Evolutionary conservation across 2,113 vertebrate genomes (phyloP).

Genomic region (Cynoglossus semilaevis): DNA sequence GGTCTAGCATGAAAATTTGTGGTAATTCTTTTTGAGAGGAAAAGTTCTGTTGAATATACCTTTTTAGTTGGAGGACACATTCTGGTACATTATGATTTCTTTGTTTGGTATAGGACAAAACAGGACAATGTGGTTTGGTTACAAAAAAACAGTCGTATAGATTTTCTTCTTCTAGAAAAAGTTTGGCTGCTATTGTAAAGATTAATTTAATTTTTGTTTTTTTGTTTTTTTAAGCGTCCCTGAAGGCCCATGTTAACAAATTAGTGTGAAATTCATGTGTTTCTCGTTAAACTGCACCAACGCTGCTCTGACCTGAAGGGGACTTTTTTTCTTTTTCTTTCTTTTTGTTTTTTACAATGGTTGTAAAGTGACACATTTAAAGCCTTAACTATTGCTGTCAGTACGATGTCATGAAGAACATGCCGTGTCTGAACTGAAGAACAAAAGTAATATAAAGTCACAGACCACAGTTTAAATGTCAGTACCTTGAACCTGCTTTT

Average conservation of each 20-base stretch:
- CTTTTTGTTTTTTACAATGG: not conserved
- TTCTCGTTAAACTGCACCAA: slow-evolving; percentile 41
- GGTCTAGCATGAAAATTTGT: too few species aligned
- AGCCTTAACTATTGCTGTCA: slow-evolving; percentile 14
- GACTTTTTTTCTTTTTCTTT: not conserved
- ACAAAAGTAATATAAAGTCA: slow-evolving; percentile 32
- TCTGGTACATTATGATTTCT: too few species aligned
- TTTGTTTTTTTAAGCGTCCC: slow-evolving; percentile 18
- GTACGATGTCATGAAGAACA: slow-evolving; percentile 8
- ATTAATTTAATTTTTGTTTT: slow-evolving; percentile 11
- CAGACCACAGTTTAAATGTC: slow-evolving; percentile 35
- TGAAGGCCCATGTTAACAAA: slow-evolving; percentile 28
- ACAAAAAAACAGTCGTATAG: not conserved
- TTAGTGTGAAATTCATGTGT: slow-evolving; percentile 48
- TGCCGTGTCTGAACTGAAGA: slow-evolving; percentile 4
- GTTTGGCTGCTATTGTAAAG: not conserved
- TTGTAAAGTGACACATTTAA: slow-evolving; percentile 18
- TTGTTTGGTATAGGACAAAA: not conserved
- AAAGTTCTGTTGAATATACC: too few species aligned
- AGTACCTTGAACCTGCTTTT: slow-evolving; percentile 23
- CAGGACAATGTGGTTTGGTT: not conserved
- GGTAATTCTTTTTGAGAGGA: too few species aligned
- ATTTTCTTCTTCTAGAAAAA: not conserved
- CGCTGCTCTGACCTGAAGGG: slow-evolving; percentile 27
- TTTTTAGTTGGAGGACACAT: too few species aligned